These are phyloP conservation scores for Caenorhabditis latens DNA, from an alignment of 1,140 invertebrate genomes.

Conservation along the genomic window DNA sequence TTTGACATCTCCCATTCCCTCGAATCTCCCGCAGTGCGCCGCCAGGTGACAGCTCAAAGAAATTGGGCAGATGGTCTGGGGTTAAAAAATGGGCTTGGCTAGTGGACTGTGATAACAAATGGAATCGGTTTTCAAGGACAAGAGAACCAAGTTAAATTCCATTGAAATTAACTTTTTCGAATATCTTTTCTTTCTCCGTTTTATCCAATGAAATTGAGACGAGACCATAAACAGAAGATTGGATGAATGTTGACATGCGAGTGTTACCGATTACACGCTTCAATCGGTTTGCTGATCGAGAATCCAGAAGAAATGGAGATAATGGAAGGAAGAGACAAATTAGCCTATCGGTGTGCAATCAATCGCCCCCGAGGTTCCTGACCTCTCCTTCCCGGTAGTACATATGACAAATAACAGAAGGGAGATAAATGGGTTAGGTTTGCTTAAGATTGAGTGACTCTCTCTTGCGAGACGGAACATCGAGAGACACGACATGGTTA, in stretches of 20 bases:
- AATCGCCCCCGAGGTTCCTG: not conserved
- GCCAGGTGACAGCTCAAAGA: conserved; percentile 52
- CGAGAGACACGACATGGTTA: conserved; percentile 17
- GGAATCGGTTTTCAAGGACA: conserved; percentile 26
- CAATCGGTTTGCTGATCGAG: not conserved
- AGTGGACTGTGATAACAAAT: conserved; percentile 32
- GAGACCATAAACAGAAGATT: not conserved
- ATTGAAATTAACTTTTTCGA: conserved; percentile 23
- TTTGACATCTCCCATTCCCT: conserved; percentile 24
- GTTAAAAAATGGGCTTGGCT: not conserved
- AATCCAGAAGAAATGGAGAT: not conserved
- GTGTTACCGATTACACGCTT: conserved; percentile 51
- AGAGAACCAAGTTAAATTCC: not conserved
- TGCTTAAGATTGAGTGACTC: conserved; percentile 47
- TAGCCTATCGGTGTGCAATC: conserved; percentile 51
- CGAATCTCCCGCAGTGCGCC: conserved; percentile 27
- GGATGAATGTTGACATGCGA: conserved; percentile 20
- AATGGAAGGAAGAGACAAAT: not conserved
- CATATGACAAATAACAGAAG: conserved; percentile 35
- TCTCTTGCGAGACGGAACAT: not conserved
- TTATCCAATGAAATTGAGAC: not conserved
- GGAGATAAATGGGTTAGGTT: conserved; percentile 23
- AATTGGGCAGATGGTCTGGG: conserved; percentile 10
- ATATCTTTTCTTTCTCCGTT: not conserved
- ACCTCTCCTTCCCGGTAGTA: not conserved